These are phyloP conservation scores for Tolmerus cingulatus DNA, from an alignment of 2,888 invertebrate genomes.

Conservation along the genomic window DNA sequence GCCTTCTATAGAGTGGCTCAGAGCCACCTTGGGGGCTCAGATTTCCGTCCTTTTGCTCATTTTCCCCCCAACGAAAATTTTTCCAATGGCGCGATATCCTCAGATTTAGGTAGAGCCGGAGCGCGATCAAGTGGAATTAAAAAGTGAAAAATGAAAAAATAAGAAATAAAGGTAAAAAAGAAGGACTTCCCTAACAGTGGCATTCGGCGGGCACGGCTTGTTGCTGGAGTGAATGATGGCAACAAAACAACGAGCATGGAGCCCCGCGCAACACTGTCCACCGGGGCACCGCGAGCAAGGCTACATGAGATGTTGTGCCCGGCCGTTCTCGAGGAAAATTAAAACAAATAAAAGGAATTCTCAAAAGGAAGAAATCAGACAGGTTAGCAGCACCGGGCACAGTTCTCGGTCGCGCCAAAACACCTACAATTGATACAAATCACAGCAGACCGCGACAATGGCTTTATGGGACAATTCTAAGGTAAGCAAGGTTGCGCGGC, in stretches of 20 bases:
- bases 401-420: constrained; percentile 28
- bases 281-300: background rate
- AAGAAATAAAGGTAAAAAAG: background rate
- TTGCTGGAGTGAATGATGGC: constrained; percentile 13
- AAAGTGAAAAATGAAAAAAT: background rate
- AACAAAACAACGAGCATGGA: constrained; percentile 3
- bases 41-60: constrained; percentile 8
- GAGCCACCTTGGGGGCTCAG: background rate
- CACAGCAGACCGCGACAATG: constrained; percentile 12
- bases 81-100: background rate
- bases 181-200: constrained; percentile 11
- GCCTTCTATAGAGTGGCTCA: background rate
- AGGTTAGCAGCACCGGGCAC: background rate
- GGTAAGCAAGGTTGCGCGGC: background rate
- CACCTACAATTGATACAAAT: constrained; percentile 38
- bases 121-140: background rate
- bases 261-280: background rate
- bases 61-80: background rate
- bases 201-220: constrained; percentile 12
- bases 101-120: background rate
- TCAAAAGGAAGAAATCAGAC: constrained; percentile 4
- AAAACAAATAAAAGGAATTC: background rate
- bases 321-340: background rate
- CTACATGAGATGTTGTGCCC: background rate
- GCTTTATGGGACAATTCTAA: constrained; percentile 16